Base-by-base conservation (phyloP, 2,888 invertebrate genomes). In the Kryphioiulus occultus region DNA sequence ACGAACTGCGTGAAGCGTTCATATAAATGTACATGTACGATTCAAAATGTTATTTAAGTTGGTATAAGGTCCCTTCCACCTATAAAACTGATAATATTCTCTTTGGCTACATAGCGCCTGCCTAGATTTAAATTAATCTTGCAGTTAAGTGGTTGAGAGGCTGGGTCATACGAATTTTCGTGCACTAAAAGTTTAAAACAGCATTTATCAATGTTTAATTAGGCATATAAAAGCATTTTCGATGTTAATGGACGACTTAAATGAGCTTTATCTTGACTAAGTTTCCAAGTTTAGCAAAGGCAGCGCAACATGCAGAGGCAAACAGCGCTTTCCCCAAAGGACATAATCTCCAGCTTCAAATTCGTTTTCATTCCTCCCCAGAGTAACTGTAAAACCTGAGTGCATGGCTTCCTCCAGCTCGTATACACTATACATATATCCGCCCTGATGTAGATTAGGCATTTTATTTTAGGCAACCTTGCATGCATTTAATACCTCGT, bases 151-250 rank as follows among this genome's bases (percentile, higher is more conserved):
- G 68, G 68, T 68, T 68, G 68, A 26, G 68, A 68, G 68, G 26
- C 68, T 68, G 26, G 68, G 68, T 68, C 68, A 68, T 68, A 12
- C 68, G 68, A 68, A 68, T 68, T 68, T 26, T 68, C 26, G 68
- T 26, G 68, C 10, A 26, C 68, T 68, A 68, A 68, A 68, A 68
- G 68, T 68, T 84, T 84, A 42, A 84, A 84, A 39, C 42, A 84
- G 42, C 84, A 84, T 84, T 84, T 84, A 84, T 84, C 84, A 84
- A 84, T 84, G 84, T 84, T 84, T 84, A 84, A 84, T 84, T 84
- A 84, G 84, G 84, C 84, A 84, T 84, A 42, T 42, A 84, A 84
- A 84, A 84, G 84, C 84, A 42, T 42, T 84, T 84, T 42, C 84
- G 42, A 84, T 84, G 84, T 84, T 84, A 84, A 84, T 84, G 84